Base-by-base conservation (phyloP, 2,888 invertebrate species). In the Lumbricus terrestris region DNA sequence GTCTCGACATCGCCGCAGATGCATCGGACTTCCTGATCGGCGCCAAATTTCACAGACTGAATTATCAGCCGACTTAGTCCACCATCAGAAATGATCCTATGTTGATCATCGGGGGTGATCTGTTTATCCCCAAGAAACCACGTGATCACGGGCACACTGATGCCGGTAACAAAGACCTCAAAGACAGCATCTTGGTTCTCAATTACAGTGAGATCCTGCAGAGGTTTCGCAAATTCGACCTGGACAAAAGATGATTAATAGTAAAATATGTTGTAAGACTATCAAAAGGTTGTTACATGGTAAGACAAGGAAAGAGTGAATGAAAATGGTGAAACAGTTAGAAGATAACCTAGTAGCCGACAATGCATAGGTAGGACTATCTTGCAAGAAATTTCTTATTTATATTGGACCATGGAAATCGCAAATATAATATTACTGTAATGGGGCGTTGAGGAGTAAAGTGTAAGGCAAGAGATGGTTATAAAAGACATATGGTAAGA, bases 171-270 rank as follows among this genome's bases (percentile, higher is more conserved):
- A 69, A 69, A 69, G n/a, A 69, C 69, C 69, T 69, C 69, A n/a
- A 69, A 69, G 69, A 69, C n/a, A 8, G 69, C 69, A 69, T 69
- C 69, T n/a, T 69, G 69, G 69, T 69, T 69, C n/a, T 69, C 69
- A 11, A 16, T 69, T 69, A 69, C 69, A 5, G n/a, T 13, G 29
- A 69, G n/a, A 11, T 69, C 69, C 69, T 69, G 69, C 8, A 95
- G 93, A 20, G 94, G 94, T 88, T 92, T 92, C 16, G 93, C 91
- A 93, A 94, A 94, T 90, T 93, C 92, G 93, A 69, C n/a, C 69
- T 69, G 69, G 69, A 29, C 0, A 69, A n/a, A n/a, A 20, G 47
- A 69, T 11, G 16, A 69, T n/a, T 16, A n/a, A 69, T 29, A 8
- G n/a, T n/a, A 69, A 69, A n/a, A n/a, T 29, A 69, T n/a, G 8